Evolutionary conservation across 1,140 invertebrate species (phyloP).

Genomic region (Neoseiulus cucumeris): DNA sequence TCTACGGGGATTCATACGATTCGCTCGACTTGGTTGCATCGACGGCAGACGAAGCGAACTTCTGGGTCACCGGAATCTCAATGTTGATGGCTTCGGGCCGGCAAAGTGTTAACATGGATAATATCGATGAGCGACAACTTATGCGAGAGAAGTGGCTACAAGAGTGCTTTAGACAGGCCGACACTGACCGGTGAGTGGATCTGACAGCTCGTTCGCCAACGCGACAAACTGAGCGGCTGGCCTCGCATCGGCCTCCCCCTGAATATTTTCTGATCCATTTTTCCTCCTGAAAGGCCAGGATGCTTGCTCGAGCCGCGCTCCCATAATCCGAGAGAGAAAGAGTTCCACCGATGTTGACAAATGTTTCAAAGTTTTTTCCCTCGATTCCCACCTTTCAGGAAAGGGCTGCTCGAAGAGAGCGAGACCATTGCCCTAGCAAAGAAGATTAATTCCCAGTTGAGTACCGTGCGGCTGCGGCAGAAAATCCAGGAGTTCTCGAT

Average conservation of each 20-base stretch:
- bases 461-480: constrained; percentile 32
- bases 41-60: constrained; percentile 40
- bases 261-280: no score
- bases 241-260: no score
- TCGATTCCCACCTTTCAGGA: constrained; percentile 15
- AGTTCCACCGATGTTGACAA: no score
- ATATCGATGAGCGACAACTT: constrained; percentile 4
- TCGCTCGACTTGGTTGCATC: constrained; percentile 40
- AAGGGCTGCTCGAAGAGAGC: constrained; percentile 32
- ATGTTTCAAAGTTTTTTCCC: no score
- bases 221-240: no score
- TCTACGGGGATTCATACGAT: constrained; percentile 40
- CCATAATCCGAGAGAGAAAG: no score
- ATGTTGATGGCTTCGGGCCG: constrained; percentile 32
- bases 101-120: constrained; percentile 15
- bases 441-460: constrained; percentile 33
- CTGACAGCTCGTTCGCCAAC: no score
- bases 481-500: constrained; percentile 36
- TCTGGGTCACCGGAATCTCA: constrained; percentile 40
- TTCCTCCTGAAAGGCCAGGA: no score
- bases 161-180: constrained; percentile 8
- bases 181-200: not conserved
- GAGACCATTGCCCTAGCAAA: constrained; percentile 35
- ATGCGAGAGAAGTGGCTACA: constrained; percentile 8
- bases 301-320: no score